Evolutionary conservation across 2,797 vertebrate genomes (phyloP).

Genomic region (Hippoglossus hippoglossus): DNA sequence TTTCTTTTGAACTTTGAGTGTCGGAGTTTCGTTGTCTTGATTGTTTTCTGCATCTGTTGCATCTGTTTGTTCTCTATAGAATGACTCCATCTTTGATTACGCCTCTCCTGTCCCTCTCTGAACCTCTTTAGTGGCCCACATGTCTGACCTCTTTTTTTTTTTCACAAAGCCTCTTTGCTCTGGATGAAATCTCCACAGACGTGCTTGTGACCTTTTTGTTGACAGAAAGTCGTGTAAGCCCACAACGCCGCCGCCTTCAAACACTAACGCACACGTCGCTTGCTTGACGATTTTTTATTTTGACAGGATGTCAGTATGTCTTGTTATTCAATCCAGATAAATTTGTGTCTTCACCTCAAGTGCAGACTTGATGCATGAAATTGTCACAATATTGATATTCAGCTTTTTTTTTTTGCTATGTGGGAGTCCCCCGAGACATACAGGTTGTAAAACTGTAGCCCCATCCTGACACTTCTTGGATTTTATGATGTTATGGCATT

Average conservation of each 20-base stretch:
- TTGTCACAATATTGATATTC: conserved; percentile 28
- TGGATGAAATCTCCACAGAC: conserved; percentile 63
- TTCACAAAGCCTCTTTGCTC: conserved; percentile 37
- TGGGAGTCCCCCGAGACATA: conserved; percentile 27
- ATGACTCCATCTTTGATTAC: conserved; percentile 39
- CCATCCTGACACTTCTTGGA: conserved; percentile 34
- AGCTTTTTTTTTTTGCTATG: conserved; percentile 21
- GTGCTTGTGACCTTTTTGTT: conserved; percentile 46
- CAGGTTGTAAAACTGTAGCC: conserved; percentile 34
- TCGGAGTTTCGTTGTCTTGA: neutral
- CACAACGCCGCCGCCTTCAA: conserved; percentile 37
- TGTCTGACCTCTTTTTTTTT: conserved; percentile 43
- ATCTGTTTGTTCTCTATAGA: conserved; percentile 31
- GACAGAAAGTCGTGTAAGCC: conserved; percentile 45
- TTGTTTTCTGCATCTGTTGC: conserved; percentile 38
- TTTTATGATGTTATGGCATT: conserved; percentile 44
- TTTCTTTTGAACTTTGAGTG: conserved; percentile 18
- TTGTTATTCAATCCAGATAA: conserved; percentile 63
- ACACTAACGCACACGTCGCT: conserved; percentile 48
- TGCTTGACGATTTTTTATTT: conserved; percentile 65
- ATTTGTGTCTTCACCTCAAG: conserved; percentile 41
- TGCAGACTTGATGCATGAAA: conserved; percentile 40
- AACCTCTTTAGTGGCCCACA: conserved; percentile 35
- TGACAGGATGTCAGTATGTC: conserved; percentile 61
- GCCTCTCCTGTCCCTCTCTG: conserved; percentile 13